Percentiles rank a stretch among this genome's conserved stretches.
Conservation (phyloP, 2,888 invertebrate genomes). For the Silvanus unidentatus region DNA sequence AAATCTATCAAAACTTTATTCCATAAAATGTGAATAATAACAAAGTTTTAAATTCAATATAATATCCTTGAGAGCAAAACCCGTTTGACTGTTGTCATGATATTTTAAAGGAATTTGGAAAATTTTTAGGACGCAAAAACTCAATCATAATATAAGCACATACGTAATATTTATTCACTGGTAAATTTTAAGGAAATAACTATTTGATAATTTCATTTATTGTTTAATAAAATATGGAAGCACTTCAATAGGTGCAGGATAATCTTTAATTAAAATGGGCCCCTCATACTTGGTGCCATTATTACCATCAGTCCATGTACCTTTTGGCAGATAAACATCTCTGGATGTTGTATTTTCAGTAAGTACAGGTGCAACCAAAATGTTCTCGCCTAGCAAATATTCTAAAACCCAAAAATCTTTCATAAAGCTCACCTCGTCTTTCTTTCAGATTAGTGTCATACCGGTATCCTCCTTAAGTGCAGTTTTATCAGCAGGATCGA, state of each 20-base stretch:
- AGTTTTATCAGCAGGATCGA: slow-evolving; percentile 59
- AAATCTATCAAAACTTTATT: no score
- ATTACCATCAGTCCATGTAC: slow-evolving; percentile 66
- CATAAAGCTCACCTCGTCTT: no score
- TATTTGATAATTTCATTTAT: no score
- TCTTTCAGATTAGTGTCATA: slow-evolving; percentile 26
- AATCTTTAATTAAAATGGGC: slow-evolving; percentile 56
- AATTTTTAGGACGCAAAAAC: no score
- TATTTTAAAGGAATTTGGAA: no score
- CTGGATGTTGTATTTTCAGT: slow-evolving; percentile 55
- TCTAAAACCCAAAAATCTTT: slow-evolving; percentile 51
- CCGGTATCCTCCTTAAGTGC: slow-evolving; percentile 58
- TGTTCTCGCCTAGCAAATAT: slow-evolving; percentile 69
- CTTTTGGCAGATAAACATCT: slow-evolving; percentile 70
- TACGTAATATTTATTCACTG: no score
- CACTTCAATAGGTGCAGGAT: slow-evolving; percentile 60
- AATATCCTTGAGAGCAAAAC: no score
- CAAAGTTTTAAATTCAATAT: no score
- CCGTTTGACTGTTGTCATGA: no score
- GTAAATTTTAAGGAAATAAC: no score
- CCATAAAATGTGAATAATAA: no score
- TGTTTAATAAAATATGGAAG: slow-evolving; percentile 62
- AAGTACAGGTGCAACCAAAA: slow-evolving; percentile 74
- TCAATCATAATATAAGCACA: no score
- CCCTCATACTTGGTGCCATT: slow-evolving; percentile 49